Base-by-base conservation (phyloP, 1,140 invertebrate species). In the Drosophila elegans region DNA sequence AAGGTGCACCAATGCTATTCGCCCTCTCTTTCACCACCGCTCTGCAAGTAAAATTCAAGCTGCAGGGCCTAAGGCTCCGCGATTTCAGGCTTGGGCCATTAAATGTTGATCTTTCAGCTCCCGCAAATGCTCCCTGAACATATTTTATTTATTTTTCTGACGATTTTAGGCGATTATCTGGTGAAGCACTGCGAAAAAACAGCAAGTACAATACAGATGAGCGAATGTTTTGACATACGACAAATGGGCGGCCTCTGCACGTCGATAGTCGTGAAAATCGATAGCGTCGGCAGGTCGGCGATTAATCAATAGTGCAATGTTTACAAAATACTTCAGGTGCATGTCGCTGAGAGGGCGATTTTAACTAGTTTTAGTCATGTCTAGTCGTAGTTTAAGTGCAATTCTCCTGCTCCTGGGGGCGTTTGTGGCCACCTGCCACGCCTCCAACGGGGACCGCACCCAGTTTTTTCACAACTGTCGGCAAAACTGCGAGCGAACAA, bases 401-500 rank as follows among this genome's bases (percentile, higher is more conserved):
- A 74, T 77, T 67, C 25, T 48, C 13, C 13, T 79, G 29, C 25
- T 82, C 57, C 38, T 74, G n/a, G 69, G 27, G 32, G 52, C 42
- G 9, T 13, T 67, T 4, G 13, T 34, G 5, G 49, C 41, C 6
- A 51, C 39, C 7, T 64, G 44, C 38, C 25, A 34, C 11, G 76
- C 74, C 9, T 91, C 91, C 16, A 80, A 74, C 27, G 91, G 91
- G 0, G 91, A 92, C 62, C 77, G 86, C 3, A 92, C 91, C 32
- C 82, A 82, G 54, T 92, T 91, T 27, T 92, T 91, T 48, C 80
- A 88, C 52, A 92, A 92, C 53, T 92, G 91, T 61, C 71, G 84
- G 1, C 78, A 90, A 54, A 92, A 91, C 59, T 92, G 91, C 44
- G 88, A 90, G 57, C 63, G 85, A 45, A 78, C 80, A 36, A 92